These are phyloP conservation scores for Cassiopea xamachana DNA, from an alignment of 30 jellyfish, hydroid and myxozoan species.

Conservation along the genomic window DNA sequence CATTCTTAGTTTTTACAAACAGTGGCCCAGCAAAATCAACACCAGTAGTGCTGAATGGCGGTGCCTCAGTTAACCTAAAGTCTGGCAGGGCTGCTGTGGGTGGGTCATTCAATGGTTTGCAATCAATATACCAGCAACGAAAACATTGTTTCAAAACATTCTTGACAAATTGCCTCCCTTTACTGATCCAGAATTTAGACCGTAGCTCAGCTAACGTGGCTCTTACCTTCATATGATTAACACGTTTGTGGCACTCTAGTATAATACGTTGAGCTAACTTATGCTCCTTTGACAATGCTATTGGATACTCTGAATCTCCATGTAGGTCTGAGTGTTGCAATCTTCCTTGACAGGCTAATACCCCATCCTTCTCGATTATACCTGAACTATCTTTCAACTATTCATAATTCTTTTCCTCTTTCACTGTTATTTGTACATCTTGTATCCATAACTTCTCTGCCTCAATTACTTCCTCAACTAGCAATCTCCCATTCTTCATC, in stretches of 20 bases:
- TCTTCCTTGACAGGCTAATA: slow-evolving; percentile 23
- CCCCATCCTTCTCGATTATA: background rate
- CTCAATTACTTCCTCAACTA: background rate
- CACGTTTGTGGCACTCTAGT: slow-evolving; percentile 49
- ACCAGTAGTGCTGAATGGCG: slow-evolving; percentile 50
- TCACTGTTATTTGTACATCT: slow-evolving; percentile 33
- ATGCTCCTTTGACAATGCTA: slow-evolving; percentile 40
- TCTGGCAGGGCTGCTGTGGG: slow-evolving; percentile 49
- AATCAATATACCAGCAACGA: slow-evolving; percentile 12
- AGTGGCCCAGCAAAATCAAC: slow-evolving; percentile 70
- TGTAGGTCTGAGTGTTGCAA: slow-evolving; percentile 22
- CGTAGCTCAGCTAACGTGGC: slow-evolving; percentile 56
- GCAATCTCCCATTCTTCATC: background rate
- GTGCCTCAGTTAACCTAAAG: slow-evolving; percentile 44
- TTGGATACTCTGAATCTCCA: slow-evolving; percentile 22
- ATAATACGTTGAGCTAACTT: slow-evolving; percentile 6
- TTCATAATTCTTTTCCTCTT: background rate
- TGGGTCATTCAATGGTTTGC: slow-evolving; percentile 33
- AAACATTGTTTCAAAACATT: slow-evolving; percentile 31
- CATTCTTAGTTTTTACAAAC: background rate
- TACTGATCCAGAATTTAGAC: slow-evolving; percentile 30
- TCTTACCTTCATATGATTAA: slow-evolving; percentile 31
- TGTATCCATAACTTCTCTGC: slow-evolving; percentile 45
- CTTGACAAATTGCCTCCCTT: slow-evolving; percentile 64
- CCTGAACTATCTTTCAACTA: background rate